Conservation (phyloP, 2,797 vertebrate genomes). For the Amphiprion clarkii region DNA sequence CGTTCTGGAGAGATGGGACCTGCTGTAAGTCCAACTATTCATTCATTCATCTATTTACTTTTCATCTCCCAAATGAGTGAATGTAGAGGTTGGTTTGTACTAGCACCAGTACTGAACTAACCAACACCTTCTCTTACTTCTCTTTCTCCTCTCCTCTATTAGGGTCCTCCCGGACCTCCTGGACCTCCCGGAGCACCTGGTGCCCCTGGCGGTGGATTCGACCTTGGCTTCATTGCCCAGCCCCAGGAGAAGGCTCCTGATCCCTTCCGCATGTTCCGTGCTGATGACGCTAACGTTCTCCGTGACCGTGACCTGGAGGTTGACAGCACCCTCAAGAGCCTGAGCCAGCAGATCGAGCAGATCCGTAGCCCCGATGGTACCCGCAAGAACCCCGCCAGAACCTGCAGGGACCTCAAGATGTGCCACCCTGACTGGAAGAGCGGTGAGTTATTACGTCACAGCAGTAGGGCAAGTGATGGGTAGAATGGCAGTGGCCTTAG, state of each 20-base stretch:
- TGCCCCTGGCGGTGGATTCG: slow-evolving; percentile 93
- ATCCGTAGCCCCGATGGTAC: slow-evolving; percentile 98
- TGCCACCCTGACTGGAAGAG: slow-evolving; percentile 99
- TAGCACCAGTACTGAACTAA: background rate
- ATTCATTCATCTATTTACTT: background rate
- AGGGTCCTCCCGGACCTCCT: slow-evolving; percentile 94
- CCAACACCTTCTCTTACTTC: slow-evolving; percentile 24
- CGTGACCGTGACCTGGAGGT: slow-evolving; percentile 97
- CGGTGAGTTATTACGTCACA: slow-evolving; percentile 80
- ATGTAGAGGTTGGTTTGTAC: background rate
- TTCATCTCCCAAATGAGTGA: background rate
- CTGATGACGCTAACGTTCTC: slow-evolving; percentile 95
- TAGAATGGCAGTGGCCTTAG: background rate
- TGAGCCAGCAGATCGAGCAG: slow-evolving; percentile 98
- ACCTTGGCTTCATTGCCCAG: slow-evolving; percentile 95
- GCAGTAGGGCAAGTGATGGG: background rate
- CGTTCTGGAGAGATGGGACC: slow-evolving; percentile 95
- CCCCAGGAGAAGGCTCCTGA: slow-evolving; percentile 95
- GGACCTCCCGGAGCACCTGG: slow-evolving; percentile 94
- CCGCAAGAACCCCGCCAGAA: slow-evolving; percentile 97
- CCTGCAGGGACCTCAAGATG: slow-evolving; percentile 99
- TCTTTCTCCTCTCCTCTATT: background rate
- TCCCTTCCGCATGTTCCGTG: slow-evolving; percentile 92
- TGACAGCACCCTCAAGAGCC: slow-evolving; percentile 97
- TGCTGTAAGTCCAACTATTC: slow-evolving; percentile 83